Evolutionary conservation across 2,888 invertebrate genomes (phyloP).

Genomic region (Epinotia brunnichana): DNA sequence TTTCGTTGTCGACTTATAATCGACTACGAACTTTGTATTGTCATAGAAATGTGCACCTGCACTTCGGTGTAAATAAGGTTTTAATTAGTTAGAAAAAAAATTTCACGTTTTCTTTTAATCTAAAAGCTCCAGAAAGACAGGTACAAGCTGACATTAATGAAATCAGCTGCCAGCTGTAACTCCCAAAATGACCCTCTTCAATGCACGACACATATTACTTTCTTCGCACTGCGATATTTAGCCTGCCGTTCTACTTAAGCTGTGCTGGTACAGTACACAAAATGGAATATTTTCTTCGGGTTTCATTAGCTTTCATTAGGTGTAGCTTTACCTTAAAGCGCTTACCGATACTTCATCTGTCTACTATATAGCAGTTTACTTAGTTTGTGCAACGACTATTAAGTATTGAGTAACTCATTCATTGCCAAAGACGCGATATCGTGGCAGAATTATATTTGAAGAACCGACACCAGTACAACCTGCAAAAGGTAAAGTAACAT

Average conservation of each 20-base stretch:
- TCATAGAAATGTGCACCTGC: neutral
- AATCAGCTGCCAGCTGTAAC: slow-evolving; percentile 34
- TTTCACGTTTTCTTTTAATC: neutral
- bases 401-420: too few relatives aligned
- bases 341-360: too few relatives aligned
- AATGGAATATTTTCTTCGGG: neutral
- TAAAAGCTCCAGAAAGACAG: slow-evolving; percentile 15
- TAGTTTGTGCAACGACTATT: too few relatives aligned
- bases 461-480: too few relatives aligned
- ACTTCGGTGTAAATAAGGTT: neutral
- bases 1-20: too few relatives aligned
- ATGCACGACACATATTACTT: slow-evolving; percentile 40
- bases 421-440: too few relatives aligned
- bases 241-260: slow-evolving; percentile 3
- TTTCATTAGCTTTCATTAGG: neutral
- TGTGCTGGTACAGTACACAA: neutral
- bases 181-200: slow-evolving; percentile 40
- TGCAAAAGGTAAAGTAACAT: too few relatives aligned
- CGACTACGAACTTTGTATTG: too few relatives aligned
- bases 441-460: too few relatives aligned
- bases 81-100: neutral
- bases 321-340: too few relatives aligned
- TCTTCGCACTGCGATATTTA: slow-evolving; percentile 23
- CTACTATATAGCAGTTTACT: too few relatives aligned
- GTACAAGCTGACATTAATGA: slow-evolving; percentile 39